Evolutionary conservation across 2,113 vertebrate species (phyloP).

Genomic region (Vombatus ursinus): DNA sequence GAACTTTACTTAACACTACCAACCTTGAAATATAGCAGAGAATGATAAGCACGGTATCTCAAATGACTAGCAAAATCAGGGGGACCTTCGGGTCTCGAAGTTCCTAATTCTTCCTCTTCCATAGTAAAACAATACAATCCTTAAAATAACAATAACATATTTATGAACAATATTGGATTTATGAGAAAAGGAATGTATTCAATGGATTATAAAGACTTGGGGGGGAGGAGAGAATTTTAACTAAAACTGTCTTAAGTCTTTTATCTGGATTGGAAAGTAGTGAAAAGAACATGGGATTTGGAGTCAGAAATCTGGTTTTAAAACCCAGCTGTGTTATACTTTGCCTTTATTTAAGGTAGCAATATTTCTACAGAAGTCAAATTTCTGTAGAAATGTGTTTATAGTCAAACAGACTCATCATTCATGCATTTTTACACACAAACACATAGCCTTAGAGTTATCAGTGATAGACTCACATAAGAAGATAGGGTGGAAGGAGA

Average conservation of each 20-base stretch:
- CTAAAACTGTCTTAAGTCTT: not conserved
- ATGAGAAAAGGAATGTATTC: not conserved
- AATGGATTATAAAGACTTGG: not conserved
- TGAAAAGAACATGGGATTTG: not conserved
- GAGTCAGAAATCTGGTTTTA: not conserved
- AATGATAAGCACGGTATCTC: not conserved
- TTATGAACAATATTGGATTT: not conserved
- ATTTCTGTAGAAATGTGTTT: not conserved
- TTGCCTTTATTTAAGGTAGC: not conserved
- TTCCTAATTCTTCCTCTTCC: slow-evolving; percentile 11
- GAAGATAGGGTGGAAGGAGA: not conserved
- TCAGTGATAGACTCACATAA: not conserved
- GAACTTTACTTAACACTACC: slow-evolving; percentile 35
- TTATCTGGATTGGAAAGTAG: not conserved
- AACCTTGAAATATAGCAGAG: slow-evolving; percentile 27
- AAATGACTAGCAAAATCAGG: slow-evolving; percentile 6
- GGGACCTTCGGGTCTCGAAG: not conserved
- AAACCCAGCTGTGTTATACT: not conserved
- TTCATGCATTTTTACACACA: not conserved
- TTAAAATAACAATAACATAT: not conserved
- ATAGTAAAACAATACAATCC: not conserved
- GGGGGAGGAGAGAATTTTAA: not conserved
- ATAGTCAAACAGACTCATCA: not conserved
- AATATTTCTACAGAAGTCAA: not conserved
- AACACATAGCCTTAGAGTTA: not conserved